A percentile compares a stretch with the other conserved stretches of the same genome.
Evolutionary conservation across 1,140 invertebrate species (phyloP).

Genomic region (Scaptomyza montana): DNA sequence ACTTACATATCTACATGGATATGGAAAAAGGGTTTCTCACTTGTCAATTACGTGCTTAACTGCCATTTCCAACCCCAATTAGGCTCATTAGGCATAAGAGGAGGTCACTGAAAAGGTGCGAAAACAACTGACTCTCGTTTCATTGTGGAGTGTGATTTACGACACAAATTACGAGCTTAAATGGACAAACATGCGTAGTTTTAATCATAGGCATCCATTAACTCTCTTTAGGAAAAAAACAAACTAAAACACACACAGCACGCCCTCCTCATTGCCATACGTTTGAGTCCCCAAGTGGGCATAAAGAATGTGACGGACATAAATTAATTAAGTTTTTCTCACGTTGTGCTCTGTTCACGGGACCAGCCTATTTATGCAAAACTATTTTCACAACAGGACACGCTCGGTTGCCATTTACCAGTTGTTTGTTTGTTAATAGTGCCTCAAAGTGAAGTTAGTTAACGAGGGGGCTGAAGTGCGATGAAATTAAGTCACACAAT

Average conservation of each 20-base stretch:
- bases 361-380: constrained; percentile 64
- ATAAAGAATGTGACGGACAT: constrained; percentile 72
- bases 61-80: constrained; percentile 70
- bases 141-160: constrained; percentile 66
- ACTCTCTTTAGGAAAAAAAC: neutral
- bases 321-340: constrained; percentile 82
- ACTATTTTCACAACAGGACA: constrained; percentile 53
- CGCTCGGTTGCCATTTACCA: constrained; percentile 6
- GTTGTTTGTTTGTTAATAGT: neutral
- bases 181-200: constrained; percentile 82
- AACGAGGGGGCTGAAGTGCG: neutral
- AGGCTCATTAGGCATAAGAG: constrained; percentile 66
- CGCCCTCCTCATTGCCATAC: too few relatives aligned
- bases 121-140: constrained; percentile 40
- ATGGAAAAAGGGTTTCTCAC: constrained; percentile 66
- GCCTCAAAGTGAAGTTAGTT: constrained; percentile 27
- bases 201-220: constrained; percentile 77
- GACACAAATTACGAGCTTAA: constrained; percentile 77
- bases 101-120: constrained; percentile 50
- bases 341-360: constrained; percentile 54
- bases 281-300: constrained; percentile 53
- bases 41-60: constrained; percentile 46
- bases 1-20: constrained; percentile 46
- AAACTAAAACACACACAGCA: constrained; percentile 33
- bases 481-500: constrained; percentile 19